Base-by-base conservation (phyloP, 2,888 invertebrate genomes). In the Palloptera scutellata region DNA sequence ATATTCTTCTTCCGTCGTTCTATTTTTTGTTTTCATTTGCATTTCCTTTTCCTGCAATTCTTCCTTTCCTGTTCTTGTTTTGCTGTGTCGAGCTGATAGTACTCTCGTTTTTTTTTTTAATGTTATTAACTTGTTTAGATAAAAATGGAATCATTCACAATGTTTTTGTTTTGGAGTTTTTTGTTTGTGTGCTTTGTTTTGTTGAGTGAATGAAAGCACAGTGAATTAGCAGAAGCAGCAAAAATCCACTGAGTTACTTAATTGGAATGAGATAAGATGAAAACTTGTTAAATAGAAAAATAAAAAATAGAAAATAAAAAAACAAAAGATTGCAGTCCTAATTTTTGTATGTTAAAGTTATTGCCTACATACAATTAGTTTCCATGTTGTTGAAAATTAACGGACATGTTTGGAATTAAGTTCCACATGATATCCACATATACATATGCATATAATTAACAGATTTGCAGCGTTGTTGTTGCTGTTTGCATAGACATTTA, bases 71-170 rank as follows among this genome's bases (percentile, higher is more conserved):
- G 48, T 5, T 40, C 51, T 43, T 17, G 41, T 20, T 45, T 57
- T 45, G 17, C 15, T 64, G 40, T 57, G 11, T 48, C 10, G 48
- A 30, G 30, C 30, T 42, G 17, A 30, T 63, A 55, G 45, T 64
- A 41, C 40, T 15, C 51, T 15, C 57, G 15, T 55, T 43, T 43
- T 45, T 43, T 20, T 59, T 64, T 58, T 52, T 12, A 58, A 64
- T 52, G 64, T 64, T 64, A 64, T 59, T 64, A 64, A 64, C 51
- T 59, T 59, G 71, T 78, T 78, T 77, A 75, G 30, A 30, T 30
- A 74, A 76, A 74, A 74, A 72, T 76, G 76, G 76, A 78, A 75
- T 76, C 77, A 70, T 75, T 72, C 76, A 70, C 75, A 71, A 77
- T 76, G 69, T 79, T 78, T 78, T 48, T 48, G n/a, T 13, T 48